Evolutionary conservation across 1,140 invertebrate genomes (phyloP).

Genomic region (Drosophila orosa): DNA sequence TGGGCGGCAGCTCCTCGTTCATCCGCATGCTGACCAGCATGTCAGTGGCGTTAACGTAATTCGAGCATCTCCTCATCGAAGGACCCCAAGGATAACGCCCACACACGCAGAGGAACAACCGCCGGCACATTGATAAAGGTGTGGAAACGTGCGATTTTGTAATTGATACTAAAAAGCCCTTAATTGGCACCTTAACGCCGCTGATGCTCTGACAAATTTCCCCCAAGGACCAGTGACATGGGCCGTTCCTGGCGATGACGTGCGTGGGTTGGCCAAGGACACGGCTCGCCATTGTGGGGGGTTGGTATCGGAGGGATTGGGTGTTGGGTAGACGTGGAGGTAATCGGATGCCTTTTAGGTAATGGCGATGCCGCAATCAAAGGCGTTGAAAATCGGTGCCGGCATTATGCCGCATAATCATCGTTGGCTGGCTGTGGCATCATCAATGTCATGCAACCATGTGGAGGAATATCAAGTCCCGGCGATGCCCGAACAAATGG

Average conservation of each 20-base stretch:
- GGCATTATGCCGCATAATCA: conserved; percentile 66
- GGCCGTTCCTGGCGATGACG: conserved; percentile 64
- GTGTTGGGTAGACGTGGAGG: conserved; percentile 23
- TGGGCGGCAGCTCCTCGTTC: conserved; percentile 16
- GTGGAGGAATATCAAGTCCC: conserved; percentile 55
- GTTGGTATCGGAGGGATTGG: conserved; percentile 17
- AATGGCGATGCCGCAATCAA: conserved; percentile 54
- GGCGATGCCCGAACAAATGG: conserved; percentile 69
- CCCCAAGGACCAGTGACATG: conserved; percentile 74
- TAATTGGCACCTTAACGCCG: conserved; percentile 84
- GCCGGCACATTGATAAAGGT: conserved; percentile 69
- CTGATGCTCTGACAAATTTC: conserved; percentile 84
- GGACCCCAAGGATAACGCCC: conserved; percentile 27
- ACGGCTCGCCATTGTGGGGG: conserved; percentile 4
- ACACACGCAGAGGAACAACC: background rate
- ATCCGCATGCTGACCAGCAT: conserved; percentile 66
- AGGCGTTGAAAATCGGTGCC: conserved; percentile 68
- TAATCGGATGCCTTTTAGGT: conserved; percentile 74
- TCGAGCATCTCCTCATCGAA: conserved; percentile 25
- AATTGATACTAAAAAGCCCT: conserved; percentile 84
- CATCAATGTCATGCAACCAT: conserved; percentile 48
- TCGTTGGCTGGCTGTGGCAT: conserved; percentile 34
- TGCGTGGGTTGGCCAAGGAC: conserved; percentile 65
- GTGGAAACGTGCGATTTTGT: conserved; percentile 83
- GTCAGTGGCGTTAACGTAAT: conserved; percentile 48